These are phyloP conservation scores for Micromussa lordhowensis DNA, from an alignment of 92 coral and sea anemone species.

Conservation along the genomic window DNA sequence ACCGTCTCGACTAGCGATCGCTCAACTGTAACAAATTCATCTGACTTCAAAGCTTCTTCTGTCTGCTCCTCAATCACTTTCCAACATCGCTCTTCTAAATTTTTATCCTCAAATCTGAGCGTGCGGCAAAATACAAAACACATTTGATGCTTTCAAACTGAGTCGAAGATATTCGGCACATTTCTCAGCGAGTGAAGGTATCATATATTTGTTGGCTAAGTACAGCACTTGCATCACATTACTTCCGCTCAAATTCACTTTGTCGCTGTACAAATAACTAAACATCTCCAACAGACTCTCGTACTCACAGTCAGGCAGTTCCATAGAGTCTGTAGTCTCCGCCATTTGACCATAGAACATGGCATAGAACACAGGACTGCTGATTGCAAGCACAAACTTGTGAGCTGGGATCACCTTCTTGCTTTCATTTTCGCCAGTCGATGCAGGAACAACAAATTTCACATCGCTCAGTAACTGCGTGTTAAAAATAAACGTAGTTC, in stretches of 20 bases:
- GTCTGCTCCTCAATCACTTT: too few species aligned
- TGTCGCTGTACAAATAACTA: slow-evolving; percentile 67
- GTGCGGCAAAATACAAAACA: slow-evolving; percentile 66
- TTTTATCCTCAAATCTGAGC: slow-evolving; percentile 50
- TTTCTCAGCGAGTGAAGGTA: slow-evolving; percentile 70
- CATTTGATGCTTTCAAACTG: slow-evolving; percentile 57
- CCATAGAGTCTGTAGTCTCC: slow-evolving; percentile 58
- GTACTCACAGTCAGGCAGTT: slow-evolving; percentile 77
- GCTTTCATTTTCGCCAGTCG: slow-evolving; percentile 37
- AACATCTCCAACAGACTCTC: slow-evolving; percentile 71
- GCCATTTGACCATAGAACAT: slow-evolving; percentile 78
- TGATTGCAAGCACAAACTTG: too few species aligned
- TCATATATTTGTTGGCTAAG: slow-evolving; percentile 73
- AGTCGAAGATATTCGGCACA: slow-evolving; percentile 59
- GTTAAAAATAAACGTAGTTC: slow-evolving; percentile 77
- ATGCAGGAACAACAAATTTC: slow-evolving; percentile 31
- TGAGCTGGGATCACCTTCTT: slow-evolving; percentile 11
- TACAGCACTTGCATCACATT: slow-evolving; percentile 75
- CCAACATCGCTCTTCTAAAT: too few species aligned
- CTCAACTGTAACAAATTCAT: too few species aligned
- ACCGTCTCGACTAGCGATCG: too few species aligned
- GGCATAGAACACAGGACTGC: too few species aligned
- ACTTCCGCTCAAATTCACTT: slow-evolving; percentile 49
- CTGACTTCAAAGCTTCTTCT: too few species aligned
- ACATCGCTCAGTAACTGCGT: slow-evolving; percentile 70